Conservation (phyloP, 2,113 vertebrate species). For the Circaetus gallicus region DNA sequence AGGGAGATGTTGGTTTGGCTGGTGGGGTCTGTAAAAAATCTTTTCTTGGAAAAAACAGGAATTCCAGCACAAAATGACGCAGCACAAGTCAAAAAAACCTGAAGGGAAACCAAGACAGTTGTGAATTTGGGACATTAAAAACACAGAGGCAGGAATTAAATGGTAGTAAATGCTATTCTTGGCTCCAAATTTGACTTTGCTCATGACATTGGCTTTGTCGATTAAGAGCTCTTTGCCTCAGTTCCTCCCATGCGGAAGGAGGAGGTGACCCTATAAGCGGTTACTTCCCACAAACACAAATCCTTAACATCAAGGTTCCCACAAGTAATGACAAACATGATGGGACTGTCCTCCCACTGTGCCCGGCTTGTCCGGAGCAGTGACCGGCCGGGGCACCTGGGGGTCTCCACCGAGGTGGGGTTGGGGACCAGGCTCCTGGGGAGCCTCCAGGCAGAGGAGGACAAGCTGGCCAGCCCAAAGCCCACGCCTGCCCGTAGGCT, state of each 20-base stretch:
- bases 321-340: fast-evolving
- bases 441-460: not conserved
- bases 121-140: not conserved
- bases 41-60: not conserved
- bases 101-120: not conserved
- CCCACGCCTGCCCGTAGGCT: not conserved
- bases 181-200: not conserved
- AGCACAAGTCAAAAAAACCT: not conserved
- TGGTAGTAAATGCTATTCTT: not conserved
- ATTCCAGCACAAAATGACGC: not conserved
- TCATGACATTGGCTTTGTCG: not conserved
- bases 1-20: not conserved
- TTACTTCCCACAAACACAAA: not conserved
- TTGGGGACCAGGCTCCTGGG: not conserved
- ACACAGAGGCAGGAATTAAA: not conserved
- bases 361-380: fast-evolving
- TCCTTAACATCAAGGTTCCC: not conserved
- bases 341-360: fast-evolving
- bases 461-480: not conserved
- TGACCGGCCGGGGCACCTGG: fast-evolving
- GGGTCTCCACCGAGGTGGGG: not conserved
- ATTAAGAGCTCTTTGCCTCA: not conserved
- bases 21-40: not conserved
- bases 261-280: not conserved
- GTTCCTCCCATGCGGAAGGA: not conserved